Conservation (phyloP, 1,140 invertebrate species). For the Calosoma granatense region DNA sequence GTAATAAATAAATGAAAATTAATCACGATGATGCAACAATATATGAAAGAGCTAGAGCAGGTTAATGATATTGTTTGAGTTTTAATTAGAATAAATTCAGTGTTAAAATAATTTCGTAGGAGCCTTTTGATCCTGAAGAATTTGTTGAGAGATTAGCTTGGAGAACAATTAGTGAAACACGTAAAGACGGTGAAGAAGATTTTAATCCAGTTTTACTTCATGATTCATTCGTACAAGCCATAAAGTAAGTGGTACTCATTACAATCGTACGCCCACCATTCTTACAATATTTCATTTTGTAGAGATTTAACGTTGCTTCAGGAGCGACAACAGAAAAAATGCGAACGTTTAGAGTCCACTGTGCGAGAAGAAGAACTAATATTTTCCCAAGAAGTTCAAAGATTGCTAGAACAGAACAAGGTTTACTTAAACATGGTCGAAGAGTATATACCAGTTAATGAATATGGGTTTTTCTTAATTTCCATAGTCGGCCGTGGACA, state of each 20-base stretch:
- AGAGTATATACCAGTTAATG: too few relatives aligned
- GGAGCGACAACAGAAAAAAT: constrained; percentile 78
- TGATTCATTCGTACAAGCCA: constrained; percentile 85
- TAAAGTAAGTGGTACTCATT: constrained; percentile 46
- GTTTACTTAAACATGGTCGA: constrained; percentile 40
- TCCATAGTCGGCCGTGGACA: constrained; percentile 59
- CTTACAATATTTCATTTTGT: constrained; percentile 20
- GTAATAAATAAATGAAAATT: neutral
- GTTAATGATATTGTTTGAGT: constrained; percentile 33
- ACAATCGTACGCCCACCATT: constrained; percentile 7
- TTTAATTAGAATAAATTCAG: constrained; percentile 12
- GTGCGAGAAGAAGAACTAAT: constrained; percentile 80
- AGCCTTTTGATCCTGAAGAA: constrained; percentile 93
- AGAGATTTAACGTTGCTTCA: constrained; percentile 65
- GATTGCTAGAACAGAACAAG: constrained; percentile 81
- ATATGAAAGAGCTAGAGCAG: constrained; percentile 71
- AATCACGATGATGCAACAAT: constrained; percentile 70
- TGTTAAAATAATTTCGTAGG: constrained; percentile 43
- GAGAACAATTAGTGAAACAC: constrained; percentile 75
- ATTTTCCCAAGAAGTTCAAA: constrained; percentile 69
- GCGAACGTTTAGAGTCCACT: constrained; percentile 70
- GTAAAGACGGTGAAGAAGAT: constrained; percentile 50
- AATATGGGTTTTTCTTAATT: too few relatives aligned
- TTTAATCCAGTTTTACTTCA: constrained; percentile 74
- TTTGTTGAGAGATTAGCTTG: constrained; percentile 96